Base-by-base conservation (phyloP, 2,888 invertebrate species). In the Phaonia tiefii region DNA sequence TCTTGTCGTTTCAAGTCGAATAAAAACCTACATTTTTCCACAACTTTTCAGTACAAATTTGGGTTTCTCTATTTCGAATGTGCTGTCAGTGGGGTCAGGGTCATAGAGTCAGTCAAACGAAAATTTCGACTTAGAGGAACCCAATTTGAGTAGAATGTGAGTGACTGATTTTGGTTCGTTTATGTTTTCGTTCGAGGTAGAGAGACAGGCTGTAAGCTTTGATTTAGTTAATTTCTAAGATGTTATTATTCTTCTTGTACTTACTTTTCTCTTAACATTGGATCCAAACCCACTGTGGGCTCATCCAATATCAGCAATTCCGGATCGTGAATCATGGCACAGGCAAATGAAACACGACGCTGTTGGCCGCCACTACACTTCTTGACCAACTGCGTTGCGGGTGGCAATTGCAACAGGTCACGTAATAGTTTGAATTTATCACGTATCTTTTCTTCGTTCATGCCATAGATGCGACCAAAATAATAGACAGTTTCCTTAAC, bases 221-320 rank as follows among this genome's bases (percentile, higher is more conserved):
- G 31, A 31, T 31, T 31, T 31, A 3, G 31, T 31, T n/a, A n/a
- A n/a, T n/a, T n/a, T n/a, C n/a, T n/a, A n/a, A n/a, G n/a, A n/a
- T n/a, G n/a, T n/a, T n/a, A n/a, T n/a, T n/a, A n/a, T n/a, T 31
- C 8, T 31, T 31, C 13, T 25, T 22, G 7, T 86, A 79, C 86
- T 72, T 89, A 95, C 96, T 94, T 94, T 90, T 96, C 95, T 89
- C 97, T 92, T 71, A 98, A 91, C 83, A 98, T 93, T 0, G 98
- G 98, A 91, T 98, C 98, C 77, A 98, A 92, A 0, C 98, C 98
- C n/a, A 97, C 98, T 0, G 98, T 98, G 0, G 98, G 98, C 88
- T 98, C 98, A 87, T 98, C 98, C 86, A 98, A 91, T 79, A 98
- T 97, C 31, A 98, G 91, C 37, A 98, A 90, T 89, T 97, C 96